Percentiles rank a stretch among this genome's conserved stretches.
These are phyloP conservation scores for Osmoderma eremita DNA, from an alignment of 2,888 invertebrate species.

Conservation along the genomic window DNA sequence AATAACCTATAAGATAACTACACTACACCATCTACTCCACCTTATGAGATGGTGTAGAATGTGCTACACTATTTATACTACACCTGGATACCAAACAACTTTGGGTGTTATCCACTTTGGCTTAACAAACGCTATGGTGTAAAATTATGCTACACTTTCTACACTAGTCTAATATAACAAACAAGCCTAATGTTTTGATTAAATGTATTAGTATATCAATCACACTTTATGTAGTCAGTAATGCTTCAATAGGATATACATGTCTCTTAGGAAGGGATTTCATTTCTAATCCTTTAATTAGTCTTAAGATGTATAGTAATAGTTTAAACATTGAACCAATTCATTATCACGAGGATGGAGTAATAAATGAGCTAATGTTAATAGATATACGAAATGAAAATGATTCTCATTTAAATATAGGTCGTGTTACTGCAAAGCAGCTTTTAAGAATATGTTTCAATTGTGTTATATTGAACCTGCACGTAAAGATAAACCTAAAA, in stretches of 20 bases:
- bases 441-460: slow-evolving; percentile 1
- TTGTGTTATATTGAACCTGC: not conserved
- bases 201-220: not conserved
- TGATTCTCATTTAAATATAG: not conserved
- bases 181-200: too few relatives aligned
- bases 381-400: not conserved
- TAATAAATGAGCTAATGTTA: not conserved
- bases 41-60: too few relatives aligned
- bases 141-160: too few relatives aligned
- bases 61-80: too few relatives aligned
- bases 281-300: not conserved
- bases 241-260: not conserved
- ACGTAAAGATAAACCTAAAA: slow-evolving; percentile 2
- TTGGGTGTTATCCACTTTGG: too few relatives aligned
- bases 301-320: not conserved
- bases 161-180: too few relatives aligned
- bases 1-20: too few relatives aligned
- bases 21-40: too few relatives aligned
- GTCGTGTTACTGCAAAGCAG: not conserved
- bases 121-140: too few relatives aligned
- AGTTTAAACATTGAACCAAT: not conserved
- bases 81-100: too few relatives aligned
- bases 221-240: not conserved
- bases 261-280: not conserved
- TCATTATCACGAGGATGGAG: not conserved